These are phyloP conservation scores for Clytia hemisphaerica DNA, from an alignment of 30 jellyfish, hydroid and myxozoan species.

Conservation along the genomic window DNA sequence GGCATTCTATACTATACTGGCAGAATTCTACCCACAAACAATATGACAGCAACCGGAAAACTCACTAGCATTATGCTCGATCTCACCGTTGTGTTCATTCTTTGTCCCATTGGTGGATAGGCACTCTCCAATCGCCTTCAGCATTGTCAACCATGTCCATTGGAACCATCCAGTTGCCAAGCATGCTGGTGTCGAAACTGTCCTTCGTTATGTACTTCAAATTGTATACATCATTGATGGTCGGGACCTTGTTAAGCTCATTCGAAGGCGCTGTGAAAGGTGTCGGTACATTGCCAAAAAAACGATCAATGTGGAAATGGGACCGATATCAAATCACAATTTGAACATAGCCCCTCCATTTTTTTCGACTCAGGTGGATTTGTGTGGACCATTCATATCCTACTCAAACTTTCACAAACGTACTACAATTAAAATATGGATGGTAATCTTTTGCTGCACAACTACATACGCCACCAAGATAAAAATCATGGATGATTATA, in stretches of 20 bases:
- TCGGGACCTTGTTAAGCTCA: neutral
- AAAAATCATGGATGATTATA: neutral
- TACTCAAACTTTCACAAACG: neutral
- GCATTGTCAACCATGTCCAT: no score
- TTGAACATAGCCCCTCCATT: no score
- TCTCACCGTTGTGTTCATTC: neutral
- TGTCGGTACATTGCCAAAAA: neutral
- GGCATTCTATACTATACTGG: neutral
- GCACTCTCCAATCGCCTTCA: no score
- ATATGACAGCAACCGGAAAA: neutral
- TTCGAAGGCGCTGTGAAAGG: no score
- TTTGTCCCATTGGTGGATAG: conserved; percentile 11
- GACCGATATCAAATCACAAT: neutral
- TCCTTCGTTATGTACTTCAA: neutral
- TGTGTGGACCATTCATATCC: neutral
- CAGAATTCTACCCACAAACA: neutral
- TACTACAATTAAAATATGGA: neutral
- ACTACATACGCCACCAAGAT: neutral
- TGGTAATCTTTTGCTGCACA: no score
- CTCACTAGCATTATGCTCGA: neutral
- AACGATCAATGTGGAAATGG: neutral
- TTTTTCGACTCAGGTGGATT: conserved; percentile 6
- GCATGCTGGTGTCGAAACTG: no score
- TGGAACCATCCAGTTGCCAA: no score
- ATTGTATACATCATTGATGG: neutral